These are phyloP conservation scores for Platycercus adscitus DNA, from an alignment of 2,113 vertebrate genomes.

Conservation along the genomic window DNA sequence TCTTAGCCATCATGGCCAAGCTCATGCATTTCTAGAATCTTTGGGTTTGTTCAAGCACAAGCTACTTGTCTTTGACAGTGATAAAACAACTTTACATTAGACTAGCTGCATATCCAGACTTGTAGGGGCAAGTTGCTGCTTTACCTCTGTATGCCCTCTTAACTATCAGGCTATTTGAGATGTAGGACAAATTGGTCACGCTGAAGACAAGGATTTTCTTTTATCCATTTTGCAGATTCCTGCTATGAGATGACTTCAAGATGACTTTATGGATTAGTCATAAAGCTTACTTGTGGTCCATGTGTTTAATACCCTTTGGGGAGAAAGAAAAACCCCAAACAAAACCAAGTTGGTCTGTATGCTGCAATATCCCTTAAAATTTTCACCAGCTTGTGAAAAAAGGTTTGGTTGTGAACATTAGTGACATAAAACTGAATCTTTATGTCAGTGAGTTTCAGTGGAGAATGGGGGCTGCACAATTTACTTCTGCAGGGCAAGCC, in stretches of 20 bases:
- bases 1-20: background rate
- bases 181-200: background rate
- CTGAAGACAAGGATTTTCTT: background rate
- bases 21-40: background rate
- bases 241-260: background rate
- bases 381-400: background rate
- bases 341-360: background rate
- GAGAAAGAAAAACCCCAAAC: background rate
- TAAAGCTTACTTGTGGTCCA: background rate
- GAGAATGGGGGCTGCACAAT: background rate
- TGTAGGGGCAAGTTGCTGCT: background rate
- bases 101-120: background rate
- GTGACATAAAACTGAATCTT: background rate
- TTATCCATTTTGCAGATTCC: background rate
- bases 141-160: fast-evolving
- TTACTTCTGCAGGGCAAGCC: background rate
- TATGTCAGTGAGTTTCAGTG: background rate
- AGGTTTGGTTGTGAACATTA: background rate
- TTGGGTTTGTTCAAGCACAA: background rate
- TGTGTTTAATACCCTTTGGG: background rate
- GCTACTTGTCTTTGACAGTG: background rate
- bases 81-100: background rate
- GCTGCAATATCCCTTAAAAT: background rate
- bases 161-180: background rate
- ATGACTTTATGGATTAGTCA: background rate